Evolutionary conservation across 1,140 invertebrate genomes (phyloP), one percentile per base, ranked within the genome.

Genomic region (Rhynchophorus ferrugineus): DNA sequence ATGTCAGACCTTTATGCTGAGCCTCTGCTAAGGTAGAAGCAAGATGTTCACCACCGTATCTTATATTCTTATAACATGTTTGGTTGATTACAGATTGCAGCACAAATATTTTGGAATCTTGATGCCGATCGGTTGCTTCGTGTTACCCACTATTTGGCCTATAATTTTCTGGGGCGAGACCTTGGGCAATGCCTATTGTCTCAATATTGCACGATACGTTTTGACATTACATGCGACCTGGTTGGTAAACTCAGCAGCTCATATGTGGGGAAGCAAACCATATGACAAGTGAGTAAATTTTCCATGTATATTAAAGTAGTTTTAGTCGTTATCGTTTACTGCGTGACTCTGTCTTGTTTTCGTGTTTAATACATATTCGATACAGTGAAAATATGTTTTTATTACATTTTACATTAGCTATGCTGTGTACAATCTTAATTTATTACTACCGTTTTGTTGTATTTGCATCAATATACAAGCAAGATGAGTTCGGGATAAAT

Each of bases 191-290:
- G 78, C 90, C 1, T 95, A 85, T 73, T 91, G 90, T 67, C 76
- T 96, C 1, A 83, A 84, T 3, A 71, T 96, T 61, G 80, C 96
- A 63, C 81, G 95, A 22, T 98, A 95, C 71, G 78, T 82, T 11
- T 81, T 88, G 61, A 87, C 84, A 9, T 74, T 98, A 13, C 91
- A 99, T 66, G 82, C 85, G 56, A 98, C 95, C 5, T 98, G 95
- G 94, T 74, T 94, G 38, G 94, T 98, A 1, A 98, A 98, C 70
- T 94, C 89, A 48, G 89, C 89, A 11, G 94, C 94, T 1, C 95
- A 98, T 72, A 79, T 93, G 62, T 94, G 87, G 73, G 95, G 95
- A 38, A 78, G 80, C 52, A 85, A 83, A 64, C 94, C 95, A 0
- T 98, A 97, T 67, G 94, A 98, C 71, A 82, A 80, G 85, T 82